Evolutionary conservation across 1,140 invertebrate species (phyloP).

Genomic region (Drosophila navojoa): DNA sequence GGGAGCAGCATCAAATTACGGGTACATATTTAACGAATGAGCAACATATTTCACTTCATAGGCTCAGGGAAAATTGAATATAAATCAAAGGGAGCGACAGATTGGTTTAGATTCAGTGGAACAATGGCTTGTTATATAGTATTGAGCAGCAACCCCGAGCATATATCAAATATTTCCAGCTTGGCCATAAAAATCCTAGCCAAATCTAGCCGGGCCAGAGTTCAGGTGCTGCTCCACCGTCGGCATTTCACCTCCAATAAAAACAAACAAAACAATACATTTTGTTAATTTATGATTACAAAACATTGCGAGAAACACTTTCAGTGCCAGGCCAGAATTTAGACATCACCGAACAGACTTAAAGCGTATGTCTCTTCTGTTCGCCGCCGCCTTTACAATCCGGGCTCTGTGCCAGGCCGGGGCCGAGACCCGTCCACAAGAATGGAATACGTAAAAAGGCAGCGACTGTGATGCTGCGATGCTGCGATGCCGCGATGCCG

Average conservation of each 20-base stretch:
- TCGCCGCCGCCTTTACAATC: slow-evolving; percentile 48
- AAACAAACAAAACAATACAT: slow-evolving; percentile 83
- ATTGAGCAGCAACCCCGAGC: slow-evolving; percentile 1
- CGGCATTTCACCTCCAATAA: slow-evolving; percentile 76
- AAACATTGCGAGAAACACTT: slow-evolving; percentile 81
- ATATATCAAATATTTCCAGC: slow-evolving; percentile 20
- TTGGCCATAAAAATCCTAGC: slow-evolving; percentile 21
- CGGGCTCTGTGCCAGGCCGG: slow-evolving; percentile 4
- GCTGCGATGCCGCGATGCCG: slow-evolving; percentile 42
- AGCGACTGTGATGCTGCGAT: slow-evolving; percentile 2
- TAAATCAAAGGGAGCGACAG: slow-evolving; percentile 35
- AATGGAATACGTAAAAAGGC: slow-evolving; percentile 13
- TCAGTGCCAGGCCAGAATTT: slow-evolving; percentile 66
- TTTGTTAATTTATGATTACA: slow-evolving; percentile 83
- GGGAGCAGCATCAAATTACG: slow-evolving; percentile 48
- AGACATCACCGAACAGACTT: slow-evolving; percentile 72
- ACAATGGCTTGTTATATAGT: slow-evolving; percentile 23
- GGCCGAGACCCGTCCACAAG: not conserved
- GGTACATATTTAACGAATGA: slow-evolving; percentile 55
- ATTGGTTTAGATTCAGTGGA: slow-evolving; percentile 10
- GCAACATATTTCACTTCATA: slow-evolving; percentile 16
- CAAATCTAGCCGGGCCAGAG: slow-evolving; percentile 8
- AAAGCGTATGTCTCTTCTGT: slow-evolving; percentile 36
- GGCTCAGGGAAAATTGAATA: not conserved
- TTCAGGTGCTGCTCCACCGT: slow-evolving; percentile 16